These are phyloP conservation scores for Polypterus bichir DNA, from an alignment of 2,113 vertebrate species.

Conservation along the genomic window DNA sequence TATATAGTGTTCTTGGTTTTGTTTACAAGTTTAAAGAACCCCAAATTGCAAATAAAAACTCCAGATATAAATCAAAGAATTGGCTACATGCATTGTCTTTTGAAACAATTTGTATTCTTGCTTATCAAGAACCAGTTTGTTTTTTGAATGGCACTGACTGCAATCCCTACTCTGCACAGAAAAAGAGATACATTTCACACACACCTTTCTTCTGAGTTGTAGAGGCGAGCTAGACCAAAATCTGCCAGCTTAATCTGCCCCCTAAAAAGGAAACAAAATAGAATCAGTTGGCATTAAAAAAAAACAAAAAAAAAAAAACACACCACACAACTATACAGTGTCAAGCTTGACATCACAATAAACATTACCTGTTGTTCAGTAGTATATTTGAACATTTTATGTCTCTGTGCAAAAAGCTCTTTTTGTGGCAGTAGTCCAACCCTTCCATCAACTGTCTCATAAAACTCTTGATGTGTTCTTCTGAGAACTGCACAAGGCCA, in stretches of 20 bases:
- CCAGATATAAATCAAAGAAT: no score
- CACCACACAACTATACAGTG: no score
- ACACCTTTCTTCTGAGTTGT: constrained; percentile 96
- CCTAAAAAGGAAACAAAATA: constrained; percentile 41
- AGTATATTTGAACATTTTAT: constrained; percentile 98
- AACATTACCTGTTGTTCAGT: constrained; percentile 81
- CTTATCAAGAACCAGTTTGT: no score
- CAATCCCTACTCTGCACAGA: background rate
- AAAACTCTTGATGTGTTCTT: constrained; percentile 92
- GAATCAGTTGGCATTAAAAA: background rate
- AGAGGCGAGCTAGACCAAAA: constrained; percentile 91
- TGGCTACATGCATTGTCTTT: no score
- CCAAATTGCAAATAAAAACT: no score
- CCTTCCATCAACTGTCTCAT: constrained; percentile 98
- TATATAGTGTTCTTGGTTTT: no score
- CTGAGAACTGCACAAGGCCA: constrained; percentile 91
- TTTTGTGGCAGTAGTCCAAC: constrained; percentile 95
- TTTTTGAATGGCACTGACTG: no score
- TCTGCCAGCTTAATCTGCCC: constrained; percentile 94
- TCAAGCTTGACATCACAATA: no score
- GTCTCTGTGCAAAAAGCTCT: constrained; percentile 94
- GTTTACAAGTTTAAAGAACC: no score
- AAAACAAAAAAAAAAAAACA: no score
- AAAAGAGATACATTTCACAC: constrained; percentile 12
- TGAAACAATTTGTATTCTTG: no score